Conservation (phyloP, 2,888 invertebrate genomes). For the Biston stratarius region DNA sequence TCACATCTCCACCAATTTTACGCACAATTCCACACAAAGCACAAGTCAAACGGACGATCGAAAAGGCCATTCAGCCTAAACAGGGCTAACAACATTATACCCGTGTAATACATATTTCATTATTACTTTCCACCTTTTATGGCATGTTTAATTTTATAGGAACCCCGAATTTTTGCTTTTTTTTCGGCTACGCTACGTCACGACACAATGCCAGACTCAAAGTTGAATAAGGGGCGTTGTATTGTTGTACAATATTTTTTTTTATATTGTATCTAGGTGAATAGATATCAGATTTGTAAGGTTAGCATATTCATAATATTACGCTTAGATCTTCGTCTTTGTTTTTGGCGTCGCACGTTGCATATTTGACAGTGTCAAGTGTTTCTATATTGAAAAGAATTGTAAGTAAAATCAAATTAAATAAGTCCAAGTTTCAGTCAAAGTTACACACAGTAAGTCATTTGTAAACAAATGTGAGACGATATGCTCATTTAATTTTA, state of each 20-base stretch:
- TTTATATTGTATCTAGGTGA: constrained; percentile 61
- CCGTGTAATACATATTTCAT: constrained; percentile 86
- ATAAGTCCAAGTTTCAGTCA: too few relatives aligned
- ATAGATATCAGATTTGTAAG: constrained; percentile 54
- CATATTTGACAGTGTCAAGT: too few relatives aligned
- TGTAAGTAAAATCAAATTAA: too few relatives aligned
- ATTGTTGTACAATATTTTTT: constrained; percentile 82
- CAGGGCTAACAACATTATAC: constrained; percentile 85
- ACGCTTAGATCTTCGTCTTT: too few relatives aligned
- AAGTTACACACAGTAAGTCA: too few relatives aligned
- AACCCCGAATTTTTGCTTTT: constrained; percentile 61
- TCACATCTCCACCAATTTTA: constrained; percentile 80
- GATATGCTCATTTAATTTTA: too few relatives aligned
- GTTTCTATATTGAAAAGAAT: too few relatives aligned
- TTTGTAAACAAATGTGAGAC: too few relatives aligned
- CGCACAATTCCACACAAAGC: constrained; percentile 78
- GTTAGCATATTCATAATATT: constrained; percentile 46
- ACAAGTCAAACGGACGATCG: constrained; percentile 80
- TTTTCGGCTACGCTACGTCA: constrained; percentile 58
- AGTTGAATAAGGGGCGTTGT: constrained; percentile 82
- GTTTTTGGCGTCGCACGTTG: too few relatives aligned
- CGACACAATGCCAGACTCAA: constrained; percentile 64
- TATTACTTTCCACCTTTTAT: constrained; percentile 83
- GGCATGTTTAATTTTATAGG: constrained; percentile 82
- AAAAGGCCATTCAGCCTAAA: constrained; percentile 75